Conservation (phyloP, 2,797 vertebrate genomes). For the Setipinna tenuifilis region DNA sequence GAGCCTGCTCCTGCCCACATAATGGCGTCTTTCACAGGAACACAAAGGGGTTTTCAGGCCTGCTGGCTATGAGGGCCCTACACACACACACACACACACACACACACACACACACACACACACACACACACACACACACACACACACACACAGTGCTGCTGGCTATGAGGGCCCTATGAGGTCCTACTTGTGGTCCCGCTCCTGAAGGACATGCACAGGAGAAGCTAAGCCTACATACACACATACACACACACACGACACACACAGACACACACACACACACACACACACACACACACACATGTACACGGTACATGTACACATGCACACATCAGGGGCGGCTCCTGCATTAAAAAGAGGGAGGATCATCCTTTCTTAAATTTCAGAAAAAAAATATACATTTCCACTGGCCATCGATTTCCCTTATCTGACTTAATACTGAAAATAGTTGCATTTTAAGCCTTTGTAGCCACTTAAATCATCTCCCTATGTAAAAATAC, state of each 20-base stretch:
- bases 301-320: neutral
- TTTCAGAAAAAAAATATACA: too few relatives aligned
- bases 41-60: constrained; percentile 3
- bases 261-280: constrained; percentile 24
- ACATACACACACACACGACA: neutral
- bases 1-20: neutral
- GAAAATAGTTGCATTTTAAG: too few relatives aligned
- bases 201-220: too few relatives aligned
- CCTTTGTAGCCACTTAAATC: too few relatives aligned
- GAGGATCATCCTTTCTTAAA: too few relatives aligned
- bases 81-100: too few relatives aligned
- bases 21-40: neutral
- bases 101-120: too few relatives aligned
- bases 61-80: neutral
- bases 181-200: neutral
- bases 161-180: neutral
- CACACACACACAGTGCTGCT: too few relatives aligned
- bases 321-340: neutral
- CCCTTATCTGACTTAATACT: too few relatives aligned
- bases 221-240: neutral
- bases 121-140: too few relatives aligned
- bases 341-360: neutral
- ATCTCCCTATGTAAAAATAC: too few relatives aligned
- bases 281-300: neutral
- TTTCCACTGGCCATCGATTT: too few relatives aligned